Evolutionary conservation across 2,888 invertebrate species (phyloP).

Genomic region (Scrobipalpa costella): DNA sequence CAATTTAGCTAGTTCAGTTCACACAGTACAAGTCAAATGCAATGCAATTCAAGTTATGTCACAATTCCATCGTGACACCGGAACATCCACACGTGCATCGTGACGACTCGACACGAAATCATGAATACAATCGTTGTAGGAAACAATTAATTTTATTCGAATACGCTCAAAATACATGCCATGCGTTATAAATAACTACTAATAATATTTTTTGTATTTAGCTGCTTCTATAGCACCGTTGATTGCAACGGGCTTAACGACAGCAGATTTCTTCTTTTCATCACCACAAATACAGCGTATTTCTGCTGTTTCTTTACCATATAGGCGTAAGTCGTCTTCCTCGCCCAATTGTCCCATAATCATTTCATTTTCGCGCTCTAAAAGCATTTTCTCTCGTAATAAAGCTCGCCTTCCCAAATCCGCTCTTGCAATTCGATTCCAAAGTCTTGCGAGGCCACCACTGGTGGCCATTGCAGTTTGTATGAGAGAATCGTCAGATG

Average conservation of each 20-base stretch:
- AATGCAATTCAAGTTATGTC: conserved; percentile 43
- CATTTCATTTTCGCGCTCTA: conserved; percentile 60
- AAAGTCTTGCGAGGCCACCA: conserved; percentile 62
- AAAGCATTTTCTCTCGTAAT: conserved; percentile 58
- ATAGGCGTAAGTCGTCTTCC: neutral
- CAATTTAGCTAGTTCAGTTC: conserved; percentile 27
- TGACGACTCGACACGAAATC: conserved; percentile 38
- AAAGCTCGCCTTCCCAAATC: conserved; percentile 66
- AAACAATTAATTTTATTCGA: conserved; percentile 33
- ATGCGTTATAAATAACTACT: conserved; percentile 16
- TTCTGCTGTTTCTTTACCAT: neutral
- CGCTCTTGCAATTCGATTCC: conserved; percentile 69
- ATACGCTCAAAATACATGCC: conserved; percentile 4
- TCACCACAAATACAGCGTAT: conserved; percentile 51
- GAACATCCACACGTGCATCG: conserved; percentile 38
- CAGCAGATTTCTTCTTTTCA: conserved; percentile 29
- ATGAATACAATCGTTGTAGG: conserved; percentile 27
- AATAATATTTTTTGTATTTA: conserved; percentile 45
- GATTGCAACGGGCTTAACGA: conserved; percentile 49
- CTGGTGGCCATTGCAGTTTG: conserved; percentile 57
- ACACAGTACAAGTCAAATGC: conserved; percentile 26
- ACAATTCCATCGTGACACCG: conserved; percentile 33
- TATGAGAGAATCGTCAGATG: conserved; percentile 60
- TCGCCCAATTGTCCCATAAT: conserved; percentile 45
- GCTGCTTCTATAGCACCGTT: conserved; percentile 56